These are phyloP conservation scores for Catagonus wagneri DNA, from an alignment of 2,113 vertebrate species.

Conservation along the genomic window DNA sequence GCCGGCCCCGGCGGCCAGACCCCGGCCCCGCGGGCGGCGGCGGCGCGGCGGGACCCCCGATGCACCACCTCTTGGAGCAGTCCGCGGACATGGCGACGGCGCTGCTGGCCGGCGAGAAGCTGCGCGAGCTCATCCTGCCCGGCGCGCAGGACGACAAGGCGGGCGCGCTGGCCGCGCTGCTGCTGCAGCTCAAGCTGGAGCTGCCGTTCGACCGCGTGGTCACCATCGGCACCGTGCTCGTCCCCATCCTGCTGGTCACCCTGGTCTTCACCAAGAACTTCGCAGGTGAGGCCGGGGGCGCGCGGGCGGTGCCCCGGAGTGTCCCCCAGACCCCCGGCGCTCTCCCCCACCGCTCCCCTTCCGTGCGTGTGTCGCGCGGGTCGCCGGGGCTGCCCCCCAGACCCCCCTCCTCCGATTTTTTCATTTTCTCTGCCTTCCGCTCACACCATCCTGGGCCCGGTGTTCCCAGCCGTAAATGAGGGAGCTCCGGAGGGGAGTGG, in stretches of 20 bases:
- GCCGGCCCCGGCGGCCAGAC: background rate
- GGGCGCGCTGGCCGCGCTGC: slow-evolving; percentile 94
- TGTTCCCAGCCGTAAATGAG: background rate
- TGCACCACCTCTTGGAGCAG: slow-evolving; percentile 99
- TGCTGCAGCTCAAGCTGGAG: slow-evolving; percentile 98
- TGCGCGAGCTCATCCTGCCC: slow-evolving; percentile 98
- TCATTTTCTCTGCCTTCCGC: background rate
- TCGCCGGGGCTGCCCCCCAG: background rate
- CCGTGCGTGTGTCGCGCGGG: background rate
- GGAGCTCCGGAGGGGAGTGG: background rate
- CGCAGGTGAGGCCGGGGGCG: slow-evolving; percentile 91
- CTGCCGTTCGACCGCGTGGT: slow-evolving; percentile 98
- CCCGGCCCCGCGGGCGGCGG: slow-evolving; percentile 24
- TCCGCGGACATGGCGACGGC: slow-evolving; percentile 99
- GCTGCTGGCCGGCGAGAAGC: slow-evolving; percentile 98
- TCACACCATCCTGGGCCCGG: background rate
- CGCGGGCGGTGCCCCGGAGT: background rate
- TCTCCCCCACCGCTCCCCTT: background rate
- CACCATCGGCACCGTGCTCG: slow-evolving; percentile 98
- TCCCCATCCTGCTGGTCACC: slow-evolving; percentile 98
- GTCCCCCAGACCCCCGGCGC: background rate
- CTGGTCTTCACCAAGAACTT: slow-evolving; percentile 99
- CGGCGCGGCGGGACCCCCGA: slow-evolving; percentile 85
- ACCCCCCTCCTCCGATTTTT: background rate
- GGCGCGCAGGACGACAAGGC: slow-evolving; percentile 97